These are phyloP conservation scores for Neomicropteryx cornuta DNA, from an alignment of 1,140 invertebrate species.

Conservation along the genomic window DNA sequence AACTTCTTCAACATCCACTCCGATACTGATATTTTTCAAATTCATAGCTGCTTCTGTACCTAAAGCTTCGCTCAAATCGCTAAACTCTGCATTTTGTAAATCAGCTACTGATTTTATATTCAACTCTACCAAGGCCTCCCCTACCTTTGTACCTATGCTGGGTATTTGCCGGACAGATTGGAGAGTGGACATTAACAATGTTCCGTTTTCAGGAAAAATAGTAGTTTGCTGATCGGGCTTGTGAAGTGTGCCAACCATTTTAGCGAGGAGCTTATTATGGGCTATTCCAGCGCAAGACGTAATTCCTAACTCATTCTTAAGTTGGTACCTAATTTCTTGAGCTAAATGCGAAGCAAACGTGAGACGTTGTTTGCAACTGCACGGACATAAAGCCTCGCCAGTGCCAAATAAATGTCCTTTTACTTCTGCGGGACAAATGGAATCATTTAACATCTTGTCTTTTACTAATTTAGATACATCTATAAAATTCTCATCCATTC, in stretches of 20 bases:
- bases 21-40: slow-evolving; percentile 55
- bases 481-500: slow-evolving; percentile 71
- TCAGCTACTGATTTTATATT: slow-evolving; percentile 53
- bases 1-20: slow-evolving; percentile 56
- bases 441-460: slow-evolving; percentile 25
- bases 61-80: slow-evolving; percentile 45
- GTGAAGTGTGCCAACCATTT: slow-evolving; percentile 58
- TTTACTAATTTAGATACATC: slow-evolving; percentile 60
- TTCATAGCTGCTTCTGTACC: slow-evolving; percentile 54
- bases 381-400: slow-evolving; percentile 44
- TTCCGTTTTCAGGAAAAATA: slow-evolving; percentile 54
- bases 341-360: slow-evolving; percentile 56
- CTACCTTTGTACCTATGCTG: slow-evolving; percentile 59
- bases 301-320: slow-evolving; percentile 53
- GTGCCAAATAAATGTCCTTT: slow-evolving; percentile 46
- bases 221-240: slow-evolving; percentile 76
- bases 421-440: slow-evolving; percentile 23
- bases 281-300: slow-evolving; percentile 73
- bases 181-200: slow-evolving; percentile 50
- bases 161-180: slow-evolving; percentile 51
- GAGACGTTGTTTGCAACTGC: slow-evolving; percentile 57
- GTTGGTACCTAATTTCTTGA: slow-evolving; percentile 52
- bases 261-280: slow-evolving; percentile 74
- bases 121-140: slow-evolving; percentile 46
- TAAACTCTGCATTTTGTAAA: slow-evolving; percentile 48